Evolutionary conservation across 2,888 invertebrate species (phyloP).

Genomic region (Herminia tarsipennalis): DNA sequence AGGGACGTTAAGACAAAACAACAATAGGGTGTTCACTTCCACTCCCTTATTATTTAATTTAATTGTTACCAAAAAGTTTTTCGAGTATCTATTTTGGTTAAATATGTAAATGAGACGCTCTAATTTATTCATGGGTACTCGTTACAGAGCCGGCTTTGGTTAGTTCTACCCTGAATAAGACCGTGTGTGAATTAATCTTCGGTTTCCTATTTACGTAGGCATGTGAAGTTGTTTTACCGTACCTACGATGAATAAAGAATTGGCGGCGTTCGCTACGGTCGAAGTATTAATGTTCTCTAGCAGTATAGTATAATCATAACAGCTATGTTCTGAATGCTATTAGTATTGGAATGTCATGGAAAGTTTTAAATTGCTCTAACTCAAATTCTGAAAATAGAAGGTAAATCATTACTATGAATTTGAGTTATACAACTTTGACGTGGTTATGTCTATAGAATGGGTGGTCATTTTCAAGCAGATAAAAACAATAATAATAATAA

Average conservation of each 20-base stretch:
- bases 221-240: slow-evolving; percentile 42
- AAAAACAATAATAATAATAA: too few species aligned
- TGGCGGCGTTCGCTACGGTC: slow-evolving; percentile 21
- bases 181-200: slow-evolving; percentile 46
- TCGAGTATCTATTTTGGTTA: slow-evolving; percentile 28
- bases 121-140: slow-evolving; percentile 52
- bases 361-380: too few species aligned
- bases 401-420: too few species aligned
- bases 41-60: slow-evolving; percentile 26
- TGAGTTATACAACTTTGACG: too few species aligned
- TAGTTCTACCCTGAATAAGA: slow-evolving; percentile 48
- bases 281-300: too few species aligned
- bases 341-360: too few species aligned
- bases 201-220: slow-evolving; percentile 52
- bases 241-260: slow-evolving; percentile 46
- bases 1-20: slow-evolving; percentile 12
- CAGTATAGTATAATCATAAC: too few species aligned
- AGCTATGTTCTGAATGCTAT: too few species aligned
- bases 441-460: too few species aligned
- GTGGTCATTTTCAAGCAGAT: too few species aligned
- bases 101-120: slow-evolving; percentile 37
- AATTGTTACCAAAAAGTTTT: slow-evolving; percentile 17
- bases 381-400: too few species aligned
- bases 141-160: slow-evolving; percentile 50
- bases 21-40: slow-evolving; percentile 10